Evolutionary conservation across 1,140 invertebrate species (phyloP).

Genomic region (Formica selysi): DNA sequence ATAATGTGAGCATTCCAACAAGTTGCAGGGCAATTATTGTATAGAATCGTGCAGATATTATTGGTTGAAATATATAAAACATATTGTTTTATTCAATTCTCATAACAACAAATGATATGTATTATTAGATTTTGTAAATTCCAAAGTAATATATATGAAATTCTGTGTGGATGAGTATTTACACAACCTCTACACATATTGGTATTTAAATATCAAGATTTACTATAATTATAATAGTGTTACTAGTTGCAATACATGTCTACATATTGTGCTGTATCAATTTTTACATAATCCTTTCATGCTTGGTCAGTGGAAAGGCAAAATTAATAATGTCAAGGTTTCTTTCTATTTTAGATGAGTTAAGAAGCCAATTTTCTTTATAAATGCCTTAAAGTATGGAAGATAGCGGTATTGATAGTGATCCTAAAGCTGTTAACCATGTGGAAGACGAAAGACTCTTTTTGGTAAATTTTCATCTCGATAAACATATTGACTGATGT

Average conservation of each 20-base stretch:
- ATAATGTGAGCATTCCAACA: constrained; percentile 77
- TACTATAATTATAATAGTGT: not conserved
- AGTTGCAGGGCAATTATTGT: constrained; percentile 70
- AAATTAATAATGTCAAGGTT: not conserved
- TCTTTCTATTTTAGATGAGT: constrained; percentile 65
- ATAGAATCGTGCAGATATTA: constrained; percentile 44
- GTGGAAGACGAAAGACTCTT: constrained; percentile 85
- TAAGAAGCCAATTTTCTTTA: constrained; percentile 24
- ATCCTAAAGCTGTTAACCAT: constrained; percentile 85
- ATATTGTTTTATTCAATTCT: constrained; percentile 19
- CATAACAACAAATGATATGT: not conserved
- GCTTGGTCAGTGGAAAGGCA: not conserved
- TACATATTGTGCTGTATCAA: not conserved
- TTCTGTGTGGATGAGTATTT: not conserved
- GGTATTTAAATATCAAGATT: not conserved
- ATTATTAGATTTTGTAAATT: constrained; percentile 11
- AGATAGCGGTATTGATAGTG: constrained; percentile 90
- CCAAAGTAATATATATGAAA: not conserved
- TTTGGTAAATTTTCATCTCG: constrained; percentile 78
- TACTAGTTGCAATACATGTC: constrained; percentile 3
- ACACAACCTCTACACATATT: not conserved
- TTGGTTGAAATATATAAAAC: constrained; percentile 17
- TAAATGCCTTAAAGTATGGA: constrained; percentile 85
- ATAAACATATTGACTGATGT: not conserved
- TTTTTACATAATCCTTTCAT: not conserved